These are phyloP conservation scores for Antrozous pallidus DNA, from an alignment of 2,797 vertebrate species.

Conservation along the genomic window DNA sequence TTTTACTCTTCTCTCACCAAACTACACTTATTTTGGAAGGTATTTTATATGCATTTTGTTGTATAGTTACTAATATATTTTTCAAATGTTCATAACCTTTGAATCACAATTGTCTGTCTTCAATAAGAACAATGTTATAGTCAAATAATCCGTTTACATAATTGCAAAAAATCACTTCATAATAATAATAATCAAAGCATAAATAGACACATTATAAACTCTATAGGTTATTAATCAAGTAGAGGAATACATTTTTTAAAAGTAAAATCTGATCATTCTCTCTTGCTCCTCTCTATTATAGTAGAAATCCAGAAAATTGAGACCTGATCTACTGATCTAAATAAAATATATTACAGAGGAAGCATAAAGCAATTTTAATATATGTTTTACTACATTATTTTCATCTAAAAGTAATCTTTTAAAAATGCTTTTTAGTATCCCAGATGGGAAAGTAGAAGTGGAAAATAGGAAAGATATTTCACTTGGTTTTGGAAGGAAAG, in stretches of 20 bases:
- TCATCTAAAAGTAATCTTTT: slow-evolving; percentile 72
- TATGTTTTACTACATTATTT: slow-evolving; percentile 71
- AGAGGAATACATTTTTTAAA: slow-evolving; percentile 41
- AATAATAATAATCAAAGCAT: slow-evolving; percentile 35
- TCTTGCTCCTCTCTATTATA: not conserved
- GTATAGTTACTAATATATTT: not conserved
- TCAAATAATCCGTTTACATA: not conserved
- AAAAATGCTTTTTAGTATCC: slow-evolving; percentile 74
- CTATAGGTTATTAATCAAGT: slow-evolving; percentile 37
- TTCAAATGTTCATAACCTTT: slow-evolving; percentile 21
- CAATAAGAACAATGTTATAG: not conserved
- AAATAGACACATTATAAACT: slow-evolving; percentile 18
- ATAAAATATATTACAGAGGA: slow-evolving; percentile 59
- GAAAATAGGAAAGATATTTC: slow-evolving; percentile 77
- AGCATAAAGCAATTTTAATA: slow-evolving; percentile 60
- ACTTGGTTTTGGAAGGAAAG: slow-evolving; percentile 77
- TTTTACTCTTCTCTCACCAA: not conserved
- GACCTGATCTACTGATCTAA: slow-evolving; percentile 44
- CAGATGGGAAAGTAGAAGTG: slow-evolving; percentile 79
- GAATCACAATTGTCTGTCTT: slow-evolving; percentile 24
- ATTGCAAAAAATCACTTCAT: slow-evolving; percentile 45
- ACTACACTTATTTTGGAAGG: not conserved
- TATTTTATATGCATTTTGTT: not conserved
- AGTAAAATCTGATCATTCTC: slow-evolving; percentile 12
- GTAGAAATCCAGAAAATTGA: slow-evolving; percentile 18